Percentiles rank a stretch among this genome's conserved stretches.
phyloP scores from a whole-genome alignment of 1,140 invertebrate genomes.

The Metopolophium dirhodum region DNA sequence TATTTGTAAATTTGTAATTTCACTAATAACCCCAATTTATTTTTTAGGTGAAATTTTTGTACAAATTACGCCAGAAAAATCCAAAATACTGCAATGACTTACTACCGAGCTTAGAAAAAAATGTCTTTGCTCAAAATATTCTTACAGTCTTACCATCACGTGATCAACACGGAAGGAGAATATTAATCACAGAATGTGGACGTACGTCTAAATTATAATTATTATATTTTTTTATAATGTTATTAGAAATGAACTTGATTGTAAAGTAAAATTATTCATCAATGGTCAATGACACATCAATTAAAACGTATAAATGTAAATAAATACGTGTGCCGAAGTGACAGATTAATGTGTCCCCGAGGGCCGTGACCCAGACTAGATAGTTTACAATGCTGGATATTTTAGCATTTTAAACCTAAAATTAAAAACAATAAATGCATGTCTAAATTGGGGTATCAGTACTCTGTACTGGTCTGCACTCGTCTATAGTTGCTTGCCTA shows the following conservation, averaged over 20 bases:
- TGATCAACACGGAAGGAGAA: conserved; percentile 66
- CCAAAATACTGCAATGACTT: conserved; percentile 66
- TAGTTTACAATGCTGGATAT: not conserved
- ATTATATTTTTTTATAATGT: not conserved
- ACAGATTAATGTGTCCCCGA: not conserved
- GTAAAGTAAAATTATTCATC: not conserved
- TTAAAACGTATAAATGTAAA: conserved; percentile 3
- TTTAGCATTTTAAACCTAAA: not conserved
- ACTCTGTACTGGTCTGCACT: not conserved
- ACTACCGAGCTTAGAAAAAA: conserved; percentile 64
- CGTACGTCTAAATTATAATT: conserved; percentile 62
- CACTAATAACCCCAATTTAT: not conserved
- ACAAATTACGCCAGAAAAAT: conserved; percentile 67
- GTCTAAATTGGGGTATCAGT: not conserved
- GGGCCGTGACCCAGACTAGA: not conserved
- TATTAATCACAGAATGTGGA: conserved; percentile 68
- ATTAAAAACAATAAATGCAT: not conserved
- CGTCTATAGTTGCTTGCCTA: not conserved
- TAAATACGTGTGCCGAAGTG: not conserved
- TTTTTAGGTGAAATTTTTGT: conserved; percentile 69
- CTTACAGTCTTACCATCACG: conserved; percentile 68
- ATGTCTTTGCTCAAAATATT: conserved; percentile 66
- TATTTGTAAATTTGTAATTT: not conserved
- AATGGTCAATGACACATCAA: not conserved
- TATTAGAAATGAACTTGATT: not conserved